Evolutionary conservation across 1,140 invertebrate species (phyloP).

Genomic region (Solen grandis): DNA sequence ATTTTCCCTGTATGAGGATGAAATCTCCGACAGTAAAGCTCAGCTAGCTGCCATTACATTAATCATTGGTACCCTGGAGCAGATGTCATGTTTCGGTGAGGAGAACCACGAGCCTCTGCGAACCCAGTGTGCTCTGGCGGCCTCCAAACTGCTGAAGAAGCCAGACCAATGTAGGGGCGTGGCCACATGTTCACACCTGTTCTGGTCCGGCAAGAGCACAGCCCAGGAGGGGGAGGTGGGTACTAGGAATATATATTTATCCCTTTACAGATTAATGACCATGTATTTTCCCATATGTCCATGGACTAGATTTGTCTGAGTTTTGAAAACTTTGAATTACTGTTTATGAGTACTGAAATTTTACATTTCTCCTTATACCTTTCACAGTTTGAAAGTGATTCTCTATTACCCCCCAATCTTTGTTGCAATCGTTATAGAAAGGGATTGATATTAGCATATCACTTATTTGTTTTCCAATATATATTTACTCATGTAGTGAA

Average conservation of each 20-base stretch:
- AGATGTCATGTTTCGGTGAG: conserved; percentile 91
- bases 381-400: too few species aligned
- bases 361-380: too few species aligned
- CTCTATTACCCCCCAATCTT: too few species aligned
- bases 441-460: too few species aligned
- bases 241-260: not conserved
- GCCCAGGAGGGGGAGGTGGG: conserved; percentile 86
- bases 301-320: too few species aligned
- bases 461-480: too few species aligned
- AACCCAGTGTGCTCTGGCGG: conserved; percentile 96
- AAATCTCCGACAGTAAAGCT: conserved; percentile 98
- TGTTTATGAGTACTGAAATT: too few species aligned
- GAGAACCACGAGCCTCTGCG: conserved; percentile 98
- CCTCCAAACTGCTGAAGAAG: conserved; percentile 97
- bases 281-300: too few species aligned
- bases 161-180: conserved; percentile 98
- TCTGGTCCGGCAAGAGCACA: conserved; percentile 95
- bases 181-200: conserved; percentile 94
- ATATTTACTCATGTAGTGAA: too few species aligned
- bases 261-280: too few species aligned
- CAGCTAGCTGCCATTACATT: conserved; percentile 97
- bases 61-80: conserved; percentile 97
- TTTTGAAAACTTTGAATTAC: too few species aligned
- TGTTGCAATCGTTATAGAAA: too few species aligned
- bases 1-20: conserved; percentile 98